Evolutionary conservation across 1,140 invertebrate species (phyloP), one percentile per base, ranked within the genome.

Genomic region (Laupala kohalensis): DNA sequence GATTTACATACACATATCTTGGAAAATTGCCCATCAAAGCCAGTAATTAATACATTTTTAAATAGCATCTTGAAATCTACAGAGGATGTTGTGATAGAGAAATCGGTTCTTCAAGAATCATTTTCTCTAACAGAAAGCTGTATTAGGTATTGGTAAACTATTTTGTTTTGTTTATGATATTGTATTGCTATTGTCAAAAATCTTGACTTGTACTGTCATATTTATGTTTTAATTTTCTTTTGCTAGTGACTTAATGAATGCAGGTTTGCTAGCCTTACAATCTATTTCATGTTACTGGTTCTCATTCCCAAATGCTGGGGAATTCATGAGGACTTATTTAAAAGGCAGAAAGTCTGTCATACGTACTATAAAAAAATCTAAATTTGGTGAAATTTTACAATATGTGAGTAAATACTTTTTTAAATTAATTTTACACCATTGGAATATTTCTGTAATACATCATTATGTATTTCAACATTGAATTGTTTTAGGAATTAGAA

Each of bases 281-380:
- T 71, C 70, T 29, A 28, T 30, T 5, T 37, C 25, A 28, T 72
- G 53, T 27, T 72, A 67, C 37, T 67, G 70, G 66, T 71, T 72
- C 19, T 74, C 73, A 9, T 74, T 74, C 25, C 73, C 73, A 27
- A 71, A 71, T 74, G 73, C 71, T 19, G 71, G 71, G 4, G 53
- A 71, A 53, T 74, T 71, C 37, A 71, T 74, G 73, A 71, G 67
- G 69, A 65, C 53, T 30, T 72, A 67, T 26, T 25, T 69, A 23
- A 71, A 64, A 53, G 73, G 73, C 67, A 74, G 73, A 68, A 68
- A 71, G 15, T 64, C 70, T 24, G 25, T 74, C 4, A n/a, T 72
- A 23, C 27, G 67, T n/a, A 64, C 67, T 13, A 74, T 74, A 25
- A 67, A 26, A 28, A 74, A 74, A 26, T 68, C 28, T 28, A 74